Percentiles rank a stretch among this genome's conserved stretches.
Conservation (phyloP, 2,888 invertebrate genomes). For the Drosophila siamana region DNA sequence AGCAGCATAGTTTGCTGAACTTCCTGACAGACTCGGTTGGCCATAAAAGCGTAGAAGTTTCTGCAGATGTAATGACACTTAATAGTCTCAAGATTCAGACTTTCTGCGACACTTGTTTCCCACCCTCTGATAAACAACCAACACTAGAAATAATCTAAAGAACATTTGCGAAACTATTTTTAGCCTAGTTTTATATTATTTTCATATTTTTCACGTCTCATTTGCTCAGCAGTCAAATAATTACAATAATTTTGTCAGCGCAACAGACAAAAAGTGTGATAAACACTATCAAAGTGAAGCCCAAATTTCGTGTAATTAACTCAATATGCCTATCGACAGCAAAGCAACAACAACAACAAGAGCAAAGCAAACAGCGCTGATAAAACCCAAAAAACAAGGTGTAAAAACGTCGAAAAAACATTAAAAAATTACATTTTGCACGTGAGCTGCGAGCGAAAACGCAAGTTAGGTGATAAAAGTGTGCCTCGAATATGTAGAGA, state of each 20-base stretch:
- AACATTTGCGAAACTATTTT: too few relatives aligned
- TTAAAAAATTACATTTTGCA: slow-evolving; percentile 27
- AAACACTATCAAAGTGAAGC: slow-evolving; percentile 26
- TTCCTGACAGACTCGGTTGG: not conserved
- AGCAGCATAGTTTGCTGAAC: not conserved
- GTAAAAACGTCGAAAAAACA: slow-evolving; percentile 20
- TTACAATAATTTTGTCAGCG: not conserved
- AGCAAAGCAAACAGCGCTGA: slow-evolving; percentile 12
- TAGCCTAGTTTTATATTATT: too few relatives aligned
- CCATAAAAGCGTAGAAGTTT: not conserved
- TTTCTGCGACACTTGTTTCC: not conserved
- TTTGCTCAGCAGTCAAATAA: not conserved
- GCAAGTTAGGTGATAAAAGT: slow-evolving; percentile 30
- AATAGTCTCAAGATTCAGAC: too few relatives aligned
- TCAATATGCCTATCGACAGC: slow-evolving; percentile 29
- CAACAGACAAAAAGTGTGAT: slow-evolving; percentile 14
- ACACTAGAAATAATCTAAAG: too few relatives aligned
- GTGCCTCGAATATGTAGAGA: slow-evolving; percentile 1
- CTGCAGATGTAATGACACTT: not conserved
- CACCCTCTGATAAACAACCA: not conserved
- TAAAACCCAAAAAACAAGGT: slow-evolving; percentile 23
- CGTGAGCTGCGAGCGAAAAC: slow-evolving; percentile 34
- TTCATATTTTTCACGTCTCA: not conserved
- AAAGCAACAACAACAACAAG: slow-evolving; percentile 9
- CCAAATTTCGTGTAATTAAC: slow-evolving; percentile 29